Percentiles rank a stretch among this genome's conserved stretches.
Conservation (phyloP, 2,888 invertebrate species). For the Troilus luridus region DNA sequence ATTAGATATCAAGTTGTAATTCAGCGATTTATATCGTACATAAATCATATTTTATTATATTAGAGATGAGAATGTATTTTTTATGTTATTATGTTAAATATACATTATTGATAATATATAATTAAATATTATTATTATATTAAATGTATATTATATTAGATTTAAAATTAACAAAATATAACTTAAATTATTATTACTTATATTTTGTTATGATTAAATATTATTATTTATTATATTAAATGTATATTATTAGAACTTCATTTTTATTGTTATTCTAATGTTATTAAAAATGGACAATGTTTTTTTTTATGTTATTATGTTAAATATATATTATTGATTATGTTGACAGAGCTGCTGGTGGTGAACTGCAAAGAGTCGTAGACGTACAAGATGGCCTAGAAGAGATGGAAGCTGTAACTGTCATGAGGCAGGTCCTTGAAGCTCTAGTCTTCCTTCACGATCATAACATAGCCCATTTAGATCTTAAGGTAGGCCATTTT, state of each 20-base stretch:
- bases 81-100: too few species aligned
- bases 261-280: background rate
- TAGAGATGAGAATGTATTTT: too few species aligned
- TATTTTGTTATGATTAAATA: too few species aligned
- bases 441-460: slow-evolving; percentile 92
- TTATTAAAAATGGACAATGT: background rate
- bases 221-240: too few species aligned
- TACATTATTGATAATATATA: too few species aligned
- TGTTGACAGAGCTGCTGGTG: slow-evolving; percentile 85
- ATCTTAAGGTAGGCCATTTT: slow-evolving; percentile 77
- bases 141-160: too few species aligned
- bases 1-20: too few species aligned
- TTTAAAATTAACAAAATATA: too few species aligned
- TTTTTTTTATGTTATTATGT: background rate
- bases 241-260: background rate
- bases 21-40: too few species aligned
- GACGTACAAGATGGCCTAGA: slow-evolving; percentile 87
- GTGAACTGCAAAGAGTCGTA: slow-evolving; percentile 93
- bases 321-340: background rate
- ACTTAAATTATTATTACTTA: too few species aligned
- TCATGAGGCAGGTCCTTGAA: slow-evolving; percentile 92
- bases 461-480: slow-evolving; percentile 93
- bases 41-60: too few species aligned
- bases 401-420: slow-evolving; percentile 86
- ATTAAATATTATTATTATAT: too few species aligned